These are phyloP conservation scores for Meles meles DNA, from an alignment of 2,113 vertebrate genomes.

Conservation along the genomic window DNA sequence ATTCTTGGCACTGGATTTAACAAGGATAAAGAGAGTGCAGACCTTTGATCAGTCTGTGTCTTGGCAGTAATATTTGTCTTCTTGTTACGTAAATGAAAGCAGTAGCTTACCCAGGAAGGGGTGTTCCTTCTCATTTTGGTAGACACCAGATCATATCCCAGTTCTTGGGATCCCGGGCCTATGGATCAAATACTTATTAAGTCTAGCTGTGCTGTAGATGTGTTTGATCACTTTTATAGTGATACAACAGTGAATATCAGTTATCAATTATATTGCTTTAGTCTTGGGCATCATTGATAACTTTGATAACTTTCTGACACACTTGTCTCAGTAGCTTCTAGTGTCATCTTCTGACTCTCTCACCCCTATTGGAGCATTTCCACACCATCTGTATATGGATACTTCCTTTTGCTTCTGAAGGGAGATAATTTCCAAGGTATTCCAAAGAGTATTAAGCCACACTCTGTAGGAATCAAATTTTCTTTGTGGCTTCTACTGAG, in stretches of 20 bases:
- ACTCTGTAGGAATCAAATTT: neutral
- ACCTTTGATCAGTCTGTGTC: neutral
- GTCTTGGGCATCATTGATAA: neutral
- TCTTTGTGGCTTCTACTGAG: neutral
- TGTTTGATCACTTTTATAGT: neutral
- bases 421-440: neutral
- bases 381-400: rapidly evolving
- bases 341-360: neutral
- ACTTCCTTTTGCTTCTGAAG: neutral
- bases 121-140: neutral
- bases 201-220: neutral
- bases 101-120: neutral
- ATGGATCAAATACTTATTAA: neutral
- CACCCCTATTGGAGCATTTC: neutral
- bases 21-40: neutral
- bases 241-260: neutral
- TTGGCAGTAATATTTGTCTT: neutral
- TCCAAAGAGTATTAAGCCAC: neutral
- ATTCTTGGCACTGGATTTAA: neutral
- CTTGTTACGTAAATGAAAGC: neutral
- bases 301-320: neutral
- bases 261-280: neutral
- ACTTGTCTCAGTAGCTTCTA: neutral
- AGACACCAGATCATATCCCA: neutral
- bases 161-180: neutral